Percentiles rank a stretch among this genome's conserved stretches.
Evolutionary conservation across 2,888 invertebrate species (phyloP).

Genomic region (Hydrotaea diabolus): DNA sequence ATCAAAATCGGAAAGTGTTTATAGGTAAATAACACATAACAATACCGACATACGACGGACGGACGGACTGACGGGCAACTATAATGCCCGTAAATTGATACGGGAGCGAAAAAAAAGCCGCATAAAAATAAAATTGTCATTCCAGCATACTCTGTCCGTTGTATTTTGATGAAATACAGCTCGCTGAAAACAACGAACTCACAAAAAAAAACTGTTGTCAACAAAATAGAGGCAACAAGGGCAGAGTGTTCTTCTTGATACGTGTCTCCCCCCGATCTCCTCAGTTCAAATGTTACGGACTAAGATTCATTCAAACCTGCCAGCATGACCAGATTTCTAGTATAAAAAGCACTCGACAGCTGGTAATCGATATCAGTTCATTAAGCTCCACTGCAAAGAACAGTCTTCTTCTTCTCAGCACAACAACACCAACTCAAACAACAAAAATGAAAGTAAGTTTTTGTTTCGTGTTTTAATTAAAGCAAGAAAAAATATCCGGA

Average conservation of each 20-base stretch:
- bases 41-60: slow-evolving; percentile 15
- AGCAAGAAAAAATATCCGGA: neutral
- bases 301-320: neutral
- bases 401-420: slow-evolving; percentile 35
- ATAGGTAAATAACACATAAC: slow-evolving; percentile 18
- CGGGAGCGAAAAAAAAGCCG: neutral
- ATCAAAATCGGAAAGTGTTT: slow-evolving; percentile 8
- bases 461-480: neutral
- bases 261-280: neutral
- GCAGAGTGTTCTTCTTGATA: neutral
- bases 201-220: neutral
- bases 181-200: neutral
- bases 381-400: slow-evolving; percentile 58
- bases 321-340: neutral
- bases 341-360: slow-evolving; percentile 44
- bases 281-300: neutral
- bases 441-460: slow-evolving; percentile 61
- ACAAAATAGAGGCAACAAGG: slow-evolving; percentile 2
- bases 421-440: neutral
- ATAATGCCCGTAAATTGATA: neutral
- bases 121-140: slow-evolving; percentile 11
- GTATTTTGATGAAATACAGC: neutral
- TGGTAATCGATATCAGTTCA: slow-evolving; percentile 55
- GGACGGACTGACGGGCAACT: too few species aligned
- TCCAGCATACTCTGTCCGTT: neutral